Evolutionary conservation across 2,113 vertebrate species (phyloP), one percentile per base, ranked within the genome.

Genomic region (Piprites chloris): DNA sequence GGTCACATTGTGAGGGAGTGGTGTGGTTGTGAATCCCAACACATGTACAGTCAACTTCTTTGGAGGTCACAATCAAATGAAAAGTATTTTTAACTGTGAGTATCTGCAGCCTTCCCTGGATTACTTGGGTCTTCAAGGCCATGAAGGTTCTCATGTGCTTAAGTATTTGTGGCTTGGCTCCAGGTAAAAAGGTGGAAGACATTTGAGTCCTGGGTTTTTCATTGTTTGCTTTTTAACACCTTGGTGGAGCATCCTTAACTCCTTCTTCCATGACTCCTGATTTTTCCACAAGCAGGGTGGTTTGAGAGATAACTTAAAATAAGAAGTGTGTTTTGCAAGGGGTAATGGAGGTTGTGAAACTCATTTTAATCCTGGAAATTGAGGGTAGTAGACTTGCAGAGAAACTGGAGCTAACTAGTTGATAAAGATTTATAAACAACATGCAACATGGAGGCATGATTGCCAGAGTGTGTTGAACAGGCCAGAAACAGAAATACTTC

Each of bases 31-130:
- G 27, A 69, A 74, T 8, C 16, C 50, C 1, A 2, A 58, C 50
- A 37, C 9, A 28, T 7, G 1, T 0, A 9, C 37, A 71, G 17
- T 2, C 3, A 0, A 71, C 20, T 14, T 46, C 8, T 24, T 0
- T 2, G 0, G 35, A 78, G 35, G 5, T 12, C 65, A 41, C 6
- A 27, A 53, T 5, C 83, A 63, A 0, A 0, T 22, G 28, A 42
- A 42, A 32, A 65, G 22, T 4, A 32, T 32, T 61, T 59, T 56
- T 28, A 79, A 17, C 30, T 1, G 22, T n/a, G 73, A 84, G 20
- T 32, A 76, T 12, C n/a, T 23, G 35, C 39, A 93, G 35, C 30
- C 41, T 75, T 68, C 52, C 49, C 44, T 9, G 42, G 63, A 80
- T 91, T 71, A 81, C 23, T 1, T 9, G 18, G 18, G 26, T 69